Evolutionary conservation across 2,113 vertebrate genomes (phyloP), one percentile per base, ranked within the genome.

Genomic region (Camelus dromedarius): DNA sequence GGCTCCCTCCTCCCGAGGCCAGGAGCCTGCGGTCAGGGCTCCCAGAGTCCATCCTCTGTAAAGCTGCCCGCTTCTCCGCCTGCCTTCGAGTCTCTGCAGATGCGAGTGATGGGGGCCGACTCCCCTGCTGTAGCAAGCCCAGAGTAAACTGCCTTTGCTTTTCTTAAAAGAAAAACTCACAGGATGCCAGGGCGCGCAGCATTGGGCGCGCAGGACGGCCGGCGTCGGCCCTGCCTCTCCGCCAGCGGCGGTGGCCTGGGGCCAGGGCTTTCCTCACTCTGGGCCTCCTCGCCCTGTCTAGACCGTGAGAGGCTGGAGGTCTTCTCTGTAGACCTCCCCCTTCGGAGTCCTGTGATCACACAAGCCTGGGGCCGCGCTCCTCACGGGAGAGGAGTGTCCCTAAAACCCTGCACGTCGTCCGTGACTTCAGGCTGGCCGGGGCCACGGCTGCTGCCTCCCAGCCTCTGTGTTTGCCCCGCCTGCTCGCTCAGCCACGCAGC

Each of bases 131-230:
- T 50, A 54, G 52, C 10, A 54, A 54, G 50, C 32, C 54, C 75
- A 52, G 32, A 24, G 24, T 9, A 56, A 79, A 35, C 20, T 35
- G 32, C 75, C 32, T 77, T 54, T 77, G 52, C 52, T 56, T 56
- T 24, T 79, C 32, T 56, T 35, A 12, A 76, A 52, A 16, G 24
- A 10, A 24, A 77, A 32, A 54, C n/a, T 19, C 30, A 38, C 2
- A 24, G 82, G 15, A 5, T 30, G 30, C n/a, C 2, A 1, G 16
- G 38, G 24, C 56, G 8, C 18, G 42, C 19, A 10, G 80, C 18
- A 18, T 9, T 0, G 5, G 42, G 1, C 1, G 5, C 24, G 6
- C 46, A 7, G n/a, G 56, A n/a, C 30, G 8, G 54, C 72, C 42
- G 50, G 2, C 13, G 11, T 22, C 88, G 13, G 5, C 48, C 64